These are phyloP conservation scores for Orthosia cruda DNA, from an alignment of 2,888 invertebrate genomes.

Conservation along the genomic window DNA sequence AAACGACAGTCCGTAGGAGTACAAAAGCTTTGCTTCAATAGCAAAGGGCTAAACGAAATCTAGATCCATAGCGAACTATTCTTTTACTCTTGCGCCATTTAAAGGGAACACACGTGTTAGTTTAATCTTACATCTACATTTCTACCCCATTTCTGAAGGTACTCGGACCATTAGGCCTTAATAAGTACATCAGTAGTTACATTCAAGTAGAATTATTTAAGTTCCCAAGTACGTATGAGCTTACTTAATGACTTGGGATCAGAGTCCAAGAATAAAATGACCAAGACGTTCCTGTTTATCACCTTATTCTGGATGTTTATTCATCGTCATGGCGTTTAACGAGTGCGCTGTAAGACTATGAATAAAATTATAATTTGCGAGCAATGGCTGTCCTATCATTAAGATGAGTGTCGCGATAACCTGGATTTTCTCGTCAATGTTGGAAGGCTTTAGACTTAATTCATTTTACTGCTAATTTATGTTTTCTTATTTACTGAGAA, in stretches of 20 bases:
- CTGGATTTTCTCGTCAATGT: constrained; percentile 56
- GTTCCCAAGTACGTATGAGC: constrained; percentile 11
- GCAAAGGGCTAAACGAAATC: constrained; percentile 10
- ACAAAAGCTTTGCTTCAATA: no score
- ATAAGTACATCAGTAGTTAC: constrained; percentile 35
- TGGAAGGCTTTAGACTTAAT: constrained; percentile 23
- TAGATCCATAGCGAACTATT: not conserved
- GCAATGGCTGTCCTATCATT: constrained; percentile 57
- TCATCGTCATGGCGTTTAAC: constrained; percentile 55
- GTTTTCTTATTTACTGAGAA: constrained; percentile 14
- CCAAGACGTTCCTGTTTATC: constrained; percentile 35
- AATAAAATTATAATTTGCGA: constrained; percentile 69
- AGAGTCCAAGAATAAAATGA: constrained; percentile 31
- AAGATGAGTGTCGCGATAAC: constrained; percentile 60
- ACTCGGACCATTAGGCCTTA: constrained; percentile 12
- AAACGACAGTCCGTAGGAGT: not conserved
- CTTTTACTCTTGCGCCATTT: not conserved
- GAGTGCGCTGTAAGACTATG: constrained; percentile 63
- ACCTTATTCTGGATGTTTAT: constrained; percentile 51
- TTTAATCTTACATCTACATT: constrained; percentile 38
- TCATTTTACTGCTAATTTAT: constrained; percentile 22
- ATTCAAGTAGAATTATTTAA: constrained; percentile 42
- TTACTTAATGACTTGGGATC: constrained; percentile 36
- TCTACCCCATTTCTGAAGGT: constrained; percentile 21
- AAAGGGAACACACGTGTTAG: constrained; percentile 13